These are phyloP conservation scores for Melieria crassipennis DNA, from an alignment of 2,888 invertebrate genomes.

Conservation along the genomic window DNA sequence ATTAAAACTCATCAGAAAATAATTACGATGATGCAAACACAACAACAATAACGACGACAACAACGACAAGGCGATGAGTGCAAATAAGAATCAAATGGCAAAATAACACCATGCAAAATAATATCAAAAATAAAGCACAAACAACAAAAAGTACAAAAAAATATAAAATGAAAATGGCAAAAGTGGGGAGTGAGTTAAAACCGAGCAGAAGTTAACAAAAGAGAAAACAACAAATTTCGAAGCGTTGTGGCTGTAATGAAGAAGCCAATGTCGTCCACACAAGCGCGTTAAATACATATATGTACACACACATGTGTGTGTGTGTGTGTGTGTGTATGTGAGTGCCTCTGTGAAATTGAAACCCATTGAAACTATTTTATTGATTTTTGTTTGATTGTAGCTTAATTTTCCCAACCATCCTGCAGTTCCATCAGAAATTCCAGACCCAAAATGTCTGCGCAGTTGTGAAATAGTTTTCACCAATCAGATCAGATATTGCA, in stretches of 20 bases:
- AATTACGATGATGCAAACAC: conserved; percentile 36
- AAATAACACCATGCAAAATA: too few relatives aligned
- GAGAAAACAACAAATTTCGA: neutral
- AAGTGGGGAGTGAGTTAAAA: conserved; percentile 8
- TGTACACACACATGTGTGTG: neutral
- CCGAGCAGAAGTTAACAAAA: conserved; percentile 1
- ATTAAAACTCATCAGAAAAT: conserved; percentile 47
- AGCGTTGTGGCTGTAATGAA: too few relatives aligned
- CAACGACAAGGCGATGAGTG: neutral
- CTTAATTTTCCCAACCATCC: too few relatives aligned
- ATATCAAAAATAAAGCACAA: too few relatives aligned
- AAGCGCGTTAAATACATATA: neutral
- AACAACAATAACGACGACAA: neutral
- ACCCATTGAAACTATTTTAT: too few relatives aligned
- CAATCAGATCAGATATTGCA: too few relatives aligned
- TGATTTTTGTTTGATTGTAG: too few relatives aligned
- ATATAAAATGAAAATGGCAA: conserved; percentile 3
- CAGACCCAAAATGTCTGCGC: too few relatives aligned
- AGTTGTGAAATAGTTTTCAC: too few relatives aligned
- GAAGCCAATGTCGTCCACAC: neutral
- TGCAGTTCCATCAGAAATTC: too few relatives aligned
- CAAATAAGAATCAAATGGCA: too few relatives aligned
- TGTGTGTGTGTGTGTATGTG: neutral
- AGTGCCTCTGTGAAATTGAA: too few relatives aligned
- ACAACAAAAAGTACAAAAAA: neutral